Percentiles rank a stretch among this genome's conserved stretches.
phyloP scores from a whole-genome alignment of 2,797 vertebrate genomes.

The Pelobates cultripes region DNA sequence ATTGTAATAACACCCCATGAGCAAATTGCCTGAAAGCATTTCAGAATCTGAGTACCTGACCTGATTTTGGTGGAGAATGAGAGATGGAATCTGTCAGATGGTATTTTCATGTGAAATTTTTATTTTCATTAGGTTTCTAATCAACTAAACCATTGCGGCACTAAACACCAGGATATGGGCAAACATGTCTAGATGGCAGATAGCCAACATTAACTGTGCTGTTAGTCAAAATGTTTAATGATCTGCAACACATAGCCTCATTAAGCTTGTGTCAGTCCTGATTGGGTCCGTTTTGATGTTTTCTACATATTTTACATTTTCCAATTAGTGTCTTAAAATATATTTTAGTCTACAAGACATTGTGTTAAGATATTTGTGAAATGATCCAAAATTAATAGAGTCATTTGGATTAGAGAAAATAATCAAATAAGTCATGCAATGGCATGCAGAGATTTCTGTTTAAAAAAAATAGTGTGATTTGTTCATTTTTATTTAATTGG shows the following conservation, averaged over 20 bases:
- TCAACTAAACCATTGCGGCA: no score
- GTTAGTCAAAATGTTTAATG: neutral
- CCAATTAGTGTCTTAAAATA: neutral
- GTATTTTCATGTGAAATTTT: no score
- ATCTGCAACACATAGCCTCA: neutral
- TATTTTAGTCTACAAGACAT: neutral
- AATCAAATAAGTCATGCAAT: neutral
- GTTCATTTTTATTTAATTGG: no score
- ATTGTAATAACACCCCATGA: no score
- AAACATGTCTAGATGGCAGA: neutral
- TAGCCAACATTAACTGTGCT: neutral
- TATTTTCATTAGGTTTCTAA: no score
- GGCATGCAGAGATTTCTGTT: neutral
- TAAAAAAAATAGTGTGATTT: neutral
- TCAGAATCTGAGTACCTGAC: no score
- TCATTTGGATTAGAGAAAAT: neutral
- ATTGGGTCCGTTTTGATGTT: no score
- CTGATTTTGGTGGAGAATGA: no score
- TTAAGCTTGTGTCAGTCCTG: neutral
- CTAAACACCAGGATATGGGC: no score
- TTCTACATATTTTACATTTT: neutral
- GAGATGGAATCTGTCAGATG: no score
- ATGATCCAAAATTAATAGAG: neutral
- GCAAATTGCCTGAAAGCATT: no score
- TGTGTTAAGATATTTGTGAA: neutral